A percentile compares a stretch with the other conserved stretches of the same genome.
Evolutionary conservation across 2,797 vertebrate species (phyloP).

Genomic region (Urocyon cinereoargenteus): DNA sequence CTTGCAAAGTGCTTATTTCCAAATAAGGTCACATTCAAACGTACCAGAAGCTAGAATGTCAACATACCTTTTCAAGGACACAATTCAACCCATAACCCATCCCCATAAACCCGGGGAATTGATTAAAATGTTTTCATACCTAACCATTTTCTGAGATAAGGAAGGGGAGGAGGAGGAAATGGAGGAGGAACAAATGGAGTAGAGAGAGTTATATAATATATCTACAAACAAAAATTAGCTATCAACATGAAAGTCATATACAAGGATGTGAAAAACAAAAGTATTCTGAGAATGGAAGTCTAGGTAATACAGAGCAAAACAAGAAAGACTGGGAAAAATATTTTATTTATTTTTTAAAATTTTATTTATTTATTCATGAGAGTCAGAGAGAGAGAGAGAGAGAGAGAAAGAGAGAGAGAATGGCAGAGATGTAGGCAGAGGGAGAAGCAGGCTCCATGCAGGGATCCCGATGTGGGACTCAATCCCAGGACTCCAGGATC

Average conservation of each 20-base stretch:
- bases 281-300: neutral
- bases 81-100: neutral
- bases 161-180: neutral
- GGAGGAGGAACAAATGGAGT: neutral
- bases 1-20: neutral
- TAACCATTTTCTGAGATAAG: neutral
- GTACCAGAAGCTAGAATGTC: neutral
- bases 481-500: too few relatives aligned
- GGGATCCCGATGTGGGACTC: too few relatives aligned
- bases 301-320: neutral
- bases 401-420: too few relatives aligned
- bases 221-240: neutral
- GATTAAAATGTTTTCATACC: neutral
- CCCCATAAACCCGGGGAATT: neutral
- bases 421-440: too few relatives aligned
- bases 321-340: neutral
- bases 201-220: neutral
- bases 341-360: too few relatives aligned
- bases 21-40: neutral
- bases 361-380: too few relatives aligned
- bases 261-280: neutral
- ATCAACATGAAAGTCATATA: neutral
- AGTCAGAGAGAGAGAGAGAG: too few relatives aligned
- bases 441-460: too few relatives aligned
- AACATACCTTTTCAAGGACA: neutral